Evolutionary conservation across 2,888 invertebrate genomes (phyloP).

Genomic region (Blera fallax): DNA sequence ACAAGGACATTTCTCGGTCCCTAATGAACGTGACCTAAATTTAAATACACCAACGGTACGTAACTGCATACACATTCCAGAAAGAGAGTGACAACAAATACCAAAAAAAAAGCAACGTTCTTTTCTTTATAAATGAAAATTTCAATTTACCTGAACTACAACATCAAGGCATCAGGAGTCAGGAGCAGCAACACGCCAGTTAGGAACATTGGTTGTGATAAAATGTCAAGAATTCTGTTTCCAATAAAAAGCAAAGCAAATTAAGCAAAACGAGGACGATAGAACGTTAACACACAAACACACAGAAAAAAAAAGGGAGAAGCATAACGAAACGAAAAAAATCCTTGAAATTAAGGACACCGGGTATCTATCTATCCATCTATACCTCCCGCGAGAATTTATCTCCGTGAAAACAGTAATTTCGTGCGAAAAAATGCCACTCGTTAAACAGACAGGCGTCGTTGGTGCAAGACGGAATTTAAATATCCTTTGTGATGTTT

Average conservation of each 20-base stretch:
- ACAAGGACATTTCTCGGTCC: conserved; percentile 46
- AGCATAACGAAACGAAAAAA: too few species aligned
- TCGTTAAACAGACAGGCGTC: conserved; percentile 43
- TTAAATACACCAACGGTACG: conserved; percentile 9
- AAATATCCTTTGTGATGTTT: conserved; percentile 48
- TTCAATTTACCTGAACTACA: conserved; percentile 35
- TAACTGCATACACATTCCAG: conserved; percentile 21
- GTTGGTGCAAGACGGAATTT: conserved; percentile 30
- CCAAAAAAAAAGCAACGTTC: neutral
- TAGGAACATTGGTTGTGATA: conserved; percentile 44
- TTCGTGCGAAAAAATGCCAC: conserved; percentile 38
- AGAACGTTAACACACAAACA: too few species aligned
- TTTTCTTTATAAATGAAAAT: conserved; percentile 36
- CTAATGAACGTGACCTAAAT: conserved; percentile 65
- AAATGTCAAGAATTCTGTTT: conserved; percentile 52
- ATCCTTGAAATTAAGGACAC: conserved; percentile 42
- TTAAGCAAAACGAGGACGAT: conserved; percentile 55
- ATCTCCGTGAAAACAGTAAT: conserved; percentile 1
- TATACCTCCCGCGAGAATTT: conserved; percentile 6
- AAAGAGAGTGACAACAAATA: neutral
- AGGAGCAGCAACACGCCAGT: neutral
- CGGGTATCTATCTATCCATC: neutral
- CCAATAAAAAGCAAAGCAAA: conserved; percentile 77
- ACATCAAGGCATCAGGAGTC: neutral
- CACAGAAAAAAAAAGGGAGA: conserved; percentile 31